Percentiles rank a stretch among this genome's conserved stretches.
Evolutionary conservation across 2,888 invertebrate genomes (phyloP).

Genomic region (Tanytarsus gracilentus): DNA sequence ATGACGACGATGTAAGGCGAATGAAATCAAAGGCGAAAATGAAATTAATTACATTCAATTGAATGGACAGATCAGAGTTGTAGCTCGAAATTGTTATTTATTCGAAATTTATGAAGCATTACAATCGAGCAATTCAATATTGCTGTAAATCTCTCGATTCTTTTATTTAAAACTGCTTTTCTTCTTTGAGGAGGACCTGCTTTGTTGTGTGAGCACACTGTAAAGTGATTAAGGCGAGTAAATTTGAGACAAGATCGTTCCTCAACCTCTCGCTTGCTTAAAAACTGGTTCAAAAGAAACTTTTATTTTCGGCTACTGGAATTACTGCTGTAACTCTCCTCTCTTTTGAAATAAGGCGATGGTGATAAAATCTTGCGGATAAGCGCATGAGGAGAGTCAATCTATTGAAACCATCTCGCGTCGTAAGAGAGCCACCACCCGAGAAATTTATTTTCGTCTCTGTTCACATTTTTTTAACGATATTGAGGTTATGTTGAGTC

Average conservation of each 20-base stretch:
- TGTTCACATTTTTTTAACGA: too few species aligned
- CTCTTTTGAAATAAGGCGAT: not conserved
- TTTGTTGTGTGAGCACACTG: not conserved
- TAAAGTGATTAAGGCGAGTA: not conserved
- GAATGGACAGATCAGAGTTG: not conserved
- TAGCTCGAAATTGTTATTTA: not conserved
- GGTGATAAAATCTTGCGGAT: not conserved
- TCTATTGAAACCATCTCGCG: not conserved
- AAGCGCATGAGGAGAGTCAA: not conserved
- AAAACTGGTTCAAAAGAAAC: not conserved
- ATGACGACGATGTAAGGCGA: not conserved
- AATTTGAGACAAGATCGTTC: not conserved
- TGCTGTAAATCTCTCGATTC: not conserved
- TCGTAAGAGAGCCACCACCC: not conserved
- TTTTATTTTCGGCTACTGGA: not conserved
- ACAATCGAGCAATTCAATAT: not conserved
- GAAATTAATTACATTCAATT: not conserved
- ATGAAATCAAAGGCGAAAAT: not conserved
- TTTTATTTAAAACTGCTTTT: not conserved
- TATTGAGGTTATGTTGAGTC: not conserved
- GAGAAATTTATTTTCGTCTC: not conserved
- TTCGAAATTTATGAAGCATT: not conserved
- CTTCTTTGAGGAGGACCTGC: not conserved
- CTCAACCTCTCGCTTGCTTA: not conserved
- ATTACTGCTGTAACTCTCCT: not conserved